phyloP scores from a whole-genome alignment of 2,797 vertebrate species.

The Periophthalmus magnuspinnatus region DNA sequence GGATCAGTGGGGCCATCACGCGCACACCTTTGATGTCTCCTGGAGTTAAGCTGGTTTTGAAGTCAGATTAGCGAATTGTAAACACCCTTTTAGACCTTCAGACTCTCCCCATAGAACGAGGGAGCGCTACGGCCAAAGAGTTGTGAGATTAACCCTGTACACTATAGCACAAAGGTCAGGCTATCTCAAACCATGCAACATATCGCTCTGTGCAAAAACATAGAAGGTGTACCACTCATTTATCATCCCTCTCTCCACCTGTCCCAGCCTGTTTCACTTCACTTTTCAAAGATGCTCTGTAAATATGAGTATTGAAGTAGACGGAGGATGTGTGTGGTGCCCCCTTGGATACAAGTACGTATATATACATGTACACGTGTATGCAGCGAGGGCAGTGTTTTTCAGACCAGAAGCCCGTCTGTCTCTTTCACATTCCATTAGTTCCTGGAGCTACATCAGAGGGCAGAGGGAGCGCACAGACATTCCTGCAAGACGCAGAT shows the following conservation, averaged over 20 bases:
- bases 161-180: constrained; percentile 62
- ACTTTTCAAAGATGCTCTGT: constrained; percentile 34
- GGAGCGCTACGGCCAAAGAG: constrained; percentile 56
- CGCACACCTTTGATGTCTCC: constrained; percentile 79
- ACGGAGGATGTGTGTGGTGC: constrained; percentile 54
- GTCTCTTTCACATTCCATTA: constrained; percentile 99
- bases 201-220: constrained; percentile 41
- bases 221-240: constrained; percentile 36
- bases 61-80: constrained; percentile 80
- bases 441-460: constrained; percentile 99
- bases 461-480: constrained; percentile 91
- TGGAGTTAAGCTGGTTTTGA: constrained; percentile 79
- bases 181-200: constrained; percentile 38
- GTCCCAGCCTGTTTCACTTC: constrained; percentile 32
- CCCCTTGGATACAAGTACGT: constrained; percentile 39
- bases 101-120: constrained; percentile 64
- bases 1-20: constrained; percentile 79
- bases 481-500: constrained; percentile 94
- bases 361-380: constrained; percentile 53
- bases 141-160: constrained; percentile 67
- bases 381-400: constrained; percentile 73
- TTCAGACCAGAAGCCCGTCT: constrained; percentile 80
- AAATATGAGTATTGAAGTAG: constrained; percentile 50
- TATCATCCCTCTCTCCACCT: constrained; percentile 27
- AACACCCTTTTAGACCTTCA: constrained; percentile 77